Evolutionary conservation across 2,113 vertebrate genomes (phyloP).

Genomic region (Cephalopholis sonnerati): DNA sequence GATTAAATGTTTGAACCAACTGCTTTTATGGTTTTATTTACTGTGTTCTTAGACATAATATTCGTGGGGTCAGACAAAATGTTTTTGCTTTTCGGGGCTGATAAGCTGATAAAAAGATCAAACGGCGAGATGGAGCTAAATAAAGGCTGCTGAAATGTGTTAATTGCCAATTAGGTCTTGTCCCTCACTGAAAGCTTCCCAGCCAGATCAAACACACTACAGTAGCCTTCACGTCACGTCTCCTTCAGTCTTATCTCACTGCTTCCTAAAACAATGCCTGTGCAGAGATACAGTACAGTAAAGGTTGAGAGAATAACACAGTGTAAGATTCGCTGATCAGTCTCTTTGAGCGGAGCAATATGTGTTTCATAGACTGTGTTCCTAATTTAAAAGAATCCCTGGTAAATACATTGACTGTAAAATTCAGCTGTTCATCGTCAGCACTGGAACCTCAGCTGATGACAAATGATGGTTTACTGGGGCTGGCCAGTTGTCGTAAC

Average conservation of each 20-base stretch:
- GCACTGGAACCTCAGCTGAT: conserved; percentile 5
- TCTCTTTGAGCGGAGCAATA: background rate
- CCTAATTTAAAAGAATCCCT: no score
- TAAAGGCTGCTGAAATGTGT: conserved; percentile 12
- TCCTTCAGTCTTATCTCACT: conserved; percentile 29
- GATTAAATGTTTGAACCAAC: background rate
- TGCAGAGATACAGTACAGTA: background rate
- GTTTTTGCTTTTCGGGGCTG: background rate
- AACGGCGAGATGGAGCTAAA: background rate
- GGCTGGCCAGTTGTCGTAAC: conserved; percentile 42
- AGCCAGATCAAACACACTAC: background rate
- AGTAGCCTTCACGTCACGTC: background rate
- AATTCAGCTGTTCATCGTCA: background rate
- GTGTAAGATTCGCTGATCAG: background rate
- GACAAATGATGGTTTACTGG: conserved; percentile 50
- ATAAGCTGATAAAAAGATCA: background rate
- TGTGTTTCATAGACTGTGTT: background rate
- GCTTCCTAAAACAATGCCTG: conserved; percentile 18
- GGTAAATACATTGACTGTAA: background rate
- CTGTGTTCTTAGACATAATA: no score
- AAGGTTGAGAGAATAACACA: background rate
- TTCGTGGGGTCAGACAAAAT: background rate
- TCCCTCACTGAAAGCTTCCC: background rate
- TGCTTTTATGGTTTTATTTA: background rate
- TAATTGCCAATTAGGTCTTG: conserved; percentile 1